phyloP scores from a whole-genome alignment of 2,113 vertebrate species.

The Rhabdornis inornatus region DNA sequence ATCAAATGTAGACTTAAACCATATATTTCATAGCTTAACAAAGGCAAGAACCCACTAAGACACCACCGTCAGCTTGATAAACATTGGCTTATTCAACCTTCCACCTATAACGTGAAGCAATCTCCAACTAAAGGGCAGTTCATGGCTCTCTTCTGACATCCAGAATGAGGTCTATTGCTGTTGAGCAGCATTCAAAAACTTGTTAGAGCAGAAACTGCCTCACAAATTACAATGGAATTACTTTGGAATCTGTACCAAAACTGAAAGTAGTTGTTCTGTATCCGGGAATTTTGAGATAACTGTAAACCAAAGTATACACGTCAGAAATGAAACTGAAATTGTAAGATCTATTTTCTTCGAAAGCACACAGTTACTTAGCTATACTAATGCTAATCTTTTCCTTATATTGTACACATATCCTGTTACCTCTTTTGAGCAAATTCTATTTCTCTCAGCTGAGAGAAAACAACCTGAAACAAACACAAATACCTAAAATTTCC shows the following conservation, averaged over 20 bases:
- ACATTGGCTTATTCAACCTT: too few species aligned
- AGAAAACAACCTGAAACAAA: neutral
- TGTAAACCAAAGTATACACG: constrained; percentile 62
- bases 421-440: neutral
- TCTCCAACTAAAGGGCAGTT: too few species aligned
- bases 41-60: too few species aligned
- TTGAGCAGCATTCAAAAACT: too few species aligned
- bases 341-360: neutral
- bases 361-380: neutral
- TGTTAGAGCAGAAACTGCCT: too few species aligned
- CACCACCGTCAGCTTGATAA: too few species aligned
- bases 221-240: too few species aligned
- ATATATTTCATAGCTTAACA: too few species aligned
- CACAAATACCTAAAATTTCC: neutral
- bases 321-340: neutral
- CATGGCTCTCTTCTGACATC: too few species aligned
- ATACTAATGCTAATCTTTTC: neutral
- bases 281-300: constrained; percentile 92
- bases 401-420: neutral
- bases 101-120: too few species aligned
- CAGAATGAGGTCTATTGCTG: too few species aligned
- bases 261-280: constrained; percentile 92
- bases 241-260: constrained; percentile 94
- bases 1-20: too few species aligned
- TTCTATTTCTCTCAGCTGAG: neutral